Conservation (phyloP, 2,113 vertebrate species). For the Spea multiplicata region DNA sequence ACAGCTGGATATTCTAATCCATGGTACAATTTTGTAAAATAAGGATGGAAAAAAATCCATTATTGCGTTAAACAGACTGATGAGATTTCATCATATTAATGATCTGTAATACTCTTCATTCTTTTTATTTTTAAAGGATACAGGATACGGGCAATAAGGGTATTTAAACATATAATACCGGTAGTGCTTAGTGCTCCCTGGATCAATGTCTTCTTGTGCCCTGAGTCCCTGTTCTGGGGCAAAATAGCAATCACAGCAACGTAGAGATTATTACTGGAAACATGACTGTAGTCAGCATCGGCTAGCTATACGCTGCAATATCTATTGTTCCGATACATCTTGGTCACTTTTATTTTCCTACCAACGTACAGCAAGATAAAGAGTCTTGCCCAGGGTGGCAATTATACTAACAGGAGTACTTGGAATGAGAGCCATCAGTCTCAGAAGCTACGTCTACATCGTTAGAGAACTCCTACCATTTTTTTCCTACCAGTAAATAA, state of each 20-base stretch:
- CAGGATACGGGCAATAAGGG: neutral
- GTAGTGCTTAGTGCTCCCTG: conserved; percentile 9
- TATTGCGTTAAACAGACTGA: no score
- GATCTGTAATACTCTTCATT: no score
- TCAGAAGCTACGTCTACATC: conserved; percentile 9
- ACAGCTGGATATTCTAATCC: no score
- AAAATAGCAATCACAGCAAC: conserved; percentile 29
- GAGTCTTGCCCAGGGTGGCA: neutral
- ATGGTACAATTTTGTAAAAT: no score
- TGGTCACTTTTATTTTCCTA: neutral
- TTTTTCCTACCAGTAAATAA: no score
- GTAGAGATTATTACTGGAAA: conserved; percentile 33
- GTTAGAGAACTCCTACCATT: no score
- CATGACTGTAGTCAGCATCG: conserved; percentile 20
- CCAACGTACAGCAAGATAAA: conserved; percentile 20
- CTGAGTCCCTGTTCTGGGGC: neutral
- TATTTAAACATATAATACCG: conserved; percentile 6
- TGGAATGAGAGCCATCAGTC: neutral
- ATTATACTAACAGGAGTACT: conserved; percentile 19
- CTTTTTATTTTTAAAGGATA: neutral
- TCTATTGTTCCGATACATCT: neutral
- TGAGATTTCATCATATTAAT: no score
- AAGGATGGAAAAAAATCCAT: no score
- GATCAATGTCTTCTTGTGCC: conserved; percentile 13
- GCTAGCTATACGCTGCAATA: neutral